Conservation (phyloP, 2,113 vertebrate species). For the Crotalus viridis region DNA sequence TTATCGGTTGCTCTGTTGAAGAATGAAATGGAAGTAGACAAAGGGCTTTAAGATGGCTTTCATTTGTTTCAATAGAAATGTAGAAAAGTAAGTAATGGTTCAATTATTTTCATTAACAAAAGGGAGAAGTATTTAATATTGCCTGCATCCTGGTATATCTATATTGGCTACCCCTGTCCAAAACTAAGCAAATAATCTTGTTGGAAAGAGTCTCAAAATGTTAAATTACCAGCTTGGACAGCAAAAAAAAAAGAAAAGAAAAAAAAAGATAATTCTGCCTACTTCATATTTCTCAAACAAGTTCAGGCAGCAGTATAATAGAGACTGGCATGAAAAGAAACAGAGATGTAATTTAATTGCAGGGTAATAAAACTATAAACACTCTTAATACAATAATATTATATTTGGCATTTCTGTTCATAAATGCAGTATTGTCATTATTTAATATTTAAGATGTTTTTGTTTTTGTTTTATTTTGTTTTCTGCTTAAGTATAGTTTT, state of each 20-base stretch:
- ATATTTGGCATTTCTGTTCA: slow-evolving; percentile 47
- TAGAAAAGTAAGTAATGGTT: not conserved
- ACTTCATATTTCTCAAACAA: slow-evolving; percentile 49
- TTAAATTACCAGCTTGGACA: not conserved
- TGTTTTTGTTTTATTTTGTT: not conserved
- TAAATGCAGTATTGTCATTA: slow-evolving; percentile 37
- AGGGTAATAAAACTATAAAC: slow-evolving; percentile 73
- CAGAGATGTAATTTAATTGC: slow-evolving; percentile 70
- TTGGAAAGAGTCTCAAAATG: not conserved
- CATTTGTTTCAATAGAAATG: not conserved
- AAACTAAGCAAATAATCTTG: not conserved
- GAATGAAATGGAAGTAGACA: not conserved
- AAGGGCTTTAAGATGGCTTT: not conserved
- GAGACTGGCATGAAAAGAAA: slow-evolving; percentile 63
- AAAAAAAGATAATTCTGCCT: not conserved
- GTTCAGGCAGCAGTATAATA: slow-evolving; percentile 66
- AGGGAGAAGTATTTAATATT: not conserved
- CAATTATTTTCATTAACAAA: not conserved
- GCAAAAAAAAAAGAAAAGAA: not conserved
- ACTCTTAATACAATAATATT: slow-evolving; percentile 69
- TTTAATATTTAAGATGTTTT: not conserved
- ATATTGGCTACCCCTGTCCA: not conserved
- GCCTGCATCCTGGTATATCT: not conserved
- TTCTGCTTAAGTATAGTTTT: not conserved
- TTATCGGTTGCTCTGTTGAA: not conserved